phyloP scores from a whole-genome alignment of 2,797 vertebrate genomes.

The Chloroceryle amazona region DNA sequence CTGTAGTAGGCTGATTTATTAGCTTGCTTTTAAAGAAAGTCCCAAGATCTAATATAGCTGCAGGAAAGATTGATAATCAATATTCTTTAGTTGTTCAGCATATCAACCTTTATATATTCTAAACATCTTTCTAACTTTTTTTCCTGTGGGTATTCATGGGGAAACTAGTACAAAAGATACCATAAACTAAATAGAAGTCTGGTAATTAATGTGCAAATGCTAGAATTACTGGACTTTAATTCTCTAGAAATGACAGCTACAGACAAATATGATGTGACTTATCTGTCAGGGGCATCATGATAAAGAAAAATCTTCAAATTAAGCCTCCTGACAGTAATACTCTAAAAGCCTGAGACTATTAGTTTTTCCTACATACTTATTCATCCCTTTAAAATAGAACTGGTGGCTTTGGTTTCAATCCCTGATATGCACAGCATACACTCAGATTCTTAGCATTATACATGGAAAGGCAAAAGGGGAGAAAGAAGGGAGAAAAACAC shows the following conservation, averaged over 20 bases:
- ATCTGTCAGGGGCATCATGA: neutral
- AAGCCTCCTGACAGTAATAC: neutral
- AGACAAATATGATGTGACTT: neutral
- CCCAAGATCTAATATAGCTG: neutral
- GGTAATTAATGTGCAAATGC: neutral
- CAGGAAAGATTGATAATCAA: neutral
- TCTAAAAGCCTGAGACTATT: neutral
- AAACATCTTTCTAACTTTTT: neutral
- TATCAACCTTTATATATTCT: neutral
- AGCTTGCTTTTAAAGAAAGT: neutral
- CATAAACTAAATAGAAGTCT: neutral
- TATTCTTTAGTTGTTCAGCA: neutral
- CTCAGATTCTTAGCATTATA: neutral
- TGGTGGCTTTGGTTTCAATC: neutral
- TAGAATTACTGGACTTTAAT: neutral
- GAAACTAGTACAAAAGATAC: neutral
- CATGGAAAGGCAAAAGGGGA: neutral
- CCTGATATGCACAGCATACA: neutral
- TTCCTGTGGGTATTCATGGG: neutral
- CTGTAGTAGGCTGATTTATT: neutral
- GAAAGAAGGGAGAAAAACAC: neutral
- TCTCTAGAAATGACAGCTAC: neutral
- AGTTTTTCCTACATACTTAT: neutral
- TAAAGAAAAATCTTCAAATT: neutral
- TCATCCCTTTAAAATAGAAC: slow-evolving; percentile 7